Conservation (phyloP, 2,113 vertebrate genomes). For the Bagarius yarrelli region DNA sequence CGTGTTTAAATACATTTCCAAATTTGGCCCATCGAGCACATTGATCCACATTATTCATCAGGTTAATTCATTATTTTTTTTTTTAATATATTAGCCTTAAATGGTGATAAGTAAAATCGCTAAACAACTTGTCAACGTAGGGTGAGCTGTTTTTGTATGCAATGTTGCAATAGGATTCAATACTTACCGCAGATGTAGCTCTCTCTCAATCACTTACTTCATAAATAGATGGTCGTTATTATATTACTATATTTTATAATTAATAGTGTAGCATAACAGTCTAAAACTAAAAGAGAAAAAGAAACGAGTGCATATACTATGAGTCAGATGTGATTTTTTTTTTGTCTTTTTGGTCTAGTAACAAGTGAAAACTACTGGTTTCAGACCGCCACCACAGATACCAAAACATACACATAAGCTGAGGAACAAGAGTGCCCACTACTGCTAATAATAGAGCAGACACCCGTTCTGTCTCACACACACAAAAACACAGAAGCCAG, state of each 20-base stretch:
- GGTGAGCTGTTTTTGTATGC: too few relatives aligned
- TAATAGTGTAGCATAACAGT: too few relatives aligned
- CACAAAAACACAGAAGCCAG: slow-evolving; percentile 28
- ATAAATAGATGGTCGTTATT: neutral
- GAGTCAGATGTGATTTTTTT: slow-evolving; percentile 54
- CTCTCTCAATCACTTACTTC: neutral
- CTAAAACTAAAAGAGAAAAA: neutral
- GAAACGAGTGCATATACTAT: slow-evolving; percentile 43
- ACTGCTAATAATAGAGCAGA: slow-evolving; percentile 58
- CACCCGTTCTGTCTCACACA: slow-evolving; percentile 29
- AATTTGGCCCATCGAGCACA: too few relatives aligned
- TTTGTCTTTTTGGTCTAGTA: slow-evolving; percentile 59
- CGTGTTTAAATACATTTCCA: too few relatives aligned
- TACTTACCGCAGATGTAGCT: neutral
- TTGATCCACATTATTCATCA: too few relatives aligned
- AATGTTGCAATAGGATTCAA: neutral
- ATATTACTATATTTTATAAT: neutral
- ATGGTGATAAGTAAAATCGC: too few relatives aligned
- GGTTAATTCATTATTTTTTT: too few relatives aligned
- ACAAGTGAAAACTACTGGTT: slow-evolving; percentile 60
- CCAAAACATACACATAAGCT: slow-evolving; percentile 56
- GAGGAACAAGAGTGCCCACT: slow-evolving; percentile 48
- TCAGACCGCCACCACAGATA: slow-evolving; percentile 60
- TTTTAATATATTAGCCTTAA: too few relatives aligned
- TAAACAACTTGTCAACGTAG: too few relatives aligned